Conservation (phyloP, 2,113 vertebrate genomes). For the Lepus americanus region DNA sequence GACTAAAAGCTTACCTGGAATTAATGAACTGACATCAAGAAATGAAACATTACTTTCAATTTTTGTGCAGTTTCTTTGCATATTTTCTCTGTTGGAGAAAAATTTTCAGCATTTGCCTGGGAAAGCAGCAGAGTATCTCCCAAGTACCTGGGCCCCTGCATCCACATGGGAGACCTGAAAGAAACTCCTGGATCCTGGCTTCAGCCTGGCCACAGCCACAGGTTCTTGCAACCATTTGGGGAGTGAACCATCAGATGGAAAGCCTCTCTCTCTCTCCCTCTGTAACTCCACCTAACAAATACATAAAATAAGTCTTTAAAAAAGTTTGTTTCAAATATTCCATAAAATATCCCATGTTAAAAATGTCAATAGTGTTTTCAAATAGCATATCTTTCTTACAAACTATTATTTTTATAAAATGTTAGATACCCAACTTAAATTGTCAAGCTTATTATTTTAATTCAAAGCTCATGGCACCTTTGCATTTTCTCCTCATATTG, state of each 20-base stretch:
- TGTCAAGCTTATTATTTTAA: not conserved
- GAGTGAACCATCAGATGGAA: too few species aligned
- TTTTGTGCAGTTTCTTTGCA: not conserved
- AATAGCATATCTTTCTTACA: not conserved
- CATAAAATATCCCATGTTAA: not conserved
- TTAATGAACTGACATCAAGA: slow-evolving; percentile 27
- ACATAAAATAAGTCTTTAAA: too few species aligned
- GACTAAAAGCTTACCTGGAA: not conserved
- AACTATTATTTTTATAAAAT: not conserved
- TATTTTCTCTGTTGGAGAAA: not conserved
- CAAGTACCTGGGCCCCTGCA: too few species aligned
- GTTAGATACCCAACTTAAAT: not conserved
- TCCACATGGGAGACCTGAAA: too few species aligned
- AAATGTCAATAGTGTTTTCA: not conserved
- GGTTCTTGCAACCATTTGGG: too few species aligned
- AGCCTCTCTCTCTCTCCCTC: too few species aligned
- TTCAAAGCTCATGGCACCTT: not conserved
- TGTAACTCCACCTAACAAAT: too few species aligned
- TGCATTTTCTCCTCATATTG: not conserved
- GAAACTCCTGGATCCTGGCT: too few species aligned
- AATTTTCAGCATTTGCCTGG: not conserved
- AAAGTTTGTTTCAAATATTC: not conserved
- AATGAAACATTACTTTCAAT: slow-evolving; percentile 29
- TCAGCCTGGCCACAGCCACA: too few species aligned
- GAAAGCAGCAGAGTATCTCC: not conserved